Conservation (phyloP, 2,113 vertebrate species). For the Pseudopipra pipra region DNA sequence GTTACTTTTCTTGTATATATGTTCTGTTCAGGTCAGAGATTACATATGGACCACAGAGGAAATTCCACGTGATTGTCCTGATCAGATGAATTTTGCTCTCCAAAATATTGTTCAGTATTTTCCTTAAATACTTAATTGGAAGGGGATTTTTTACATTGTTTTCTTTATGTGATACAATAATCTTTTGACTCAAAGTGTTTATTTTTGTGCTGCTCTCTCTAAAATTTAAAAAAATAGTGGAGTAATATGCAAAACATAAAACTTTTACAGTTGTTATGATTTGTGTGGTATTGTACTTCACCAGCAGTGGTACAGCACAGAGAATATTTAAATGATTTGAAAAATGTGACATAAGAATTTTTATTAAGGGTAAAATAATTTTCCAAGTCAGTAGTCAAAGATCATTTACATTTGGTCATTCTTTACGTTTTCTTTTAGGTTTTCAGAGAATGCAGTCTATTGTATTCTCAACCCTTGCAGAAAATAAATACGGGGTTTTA, state of each 20-base stretch:
- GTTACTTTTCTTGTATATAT: neutral
- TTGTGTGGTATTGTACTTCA: neutral
- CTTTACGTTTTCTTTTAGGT: neutral
- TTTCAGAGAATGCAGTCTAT: neutral
- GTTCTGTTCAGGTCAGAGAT: neutral
- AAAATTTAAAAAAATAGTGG: neutral
- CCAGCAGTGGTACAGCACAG: neutral
- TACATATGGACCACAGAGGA: neutral
- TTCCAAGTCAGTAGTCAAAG: neutral
- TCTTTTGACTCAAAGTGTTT: neutral
- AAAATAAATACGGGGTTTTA: neutral
- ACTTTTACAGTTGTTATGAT: neutral
- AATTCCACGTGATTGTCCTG: neutral
- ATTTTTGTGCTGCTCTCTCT: neutral
- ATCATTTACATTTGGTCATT: neutral
- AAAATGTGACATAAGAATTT: neutral
- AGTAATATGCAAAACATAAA: neutral
- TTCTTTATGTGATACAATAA: neutral
- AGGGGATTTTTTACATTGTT: neutral
- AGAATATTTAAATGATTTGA: neutral
- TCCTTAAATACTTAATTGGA: neutral
- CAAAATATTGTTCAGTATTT: neutral
- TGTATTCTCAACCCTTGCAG: neutral
- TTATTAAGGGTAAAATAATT: neutral
- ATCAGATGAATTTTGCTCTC: neutral